Evolutionary conservation across 2,888 invertebrate genomes (phyloP), one percentile per base, ranked within the genome.

Genomic region (Andricus curvator): DNA sequence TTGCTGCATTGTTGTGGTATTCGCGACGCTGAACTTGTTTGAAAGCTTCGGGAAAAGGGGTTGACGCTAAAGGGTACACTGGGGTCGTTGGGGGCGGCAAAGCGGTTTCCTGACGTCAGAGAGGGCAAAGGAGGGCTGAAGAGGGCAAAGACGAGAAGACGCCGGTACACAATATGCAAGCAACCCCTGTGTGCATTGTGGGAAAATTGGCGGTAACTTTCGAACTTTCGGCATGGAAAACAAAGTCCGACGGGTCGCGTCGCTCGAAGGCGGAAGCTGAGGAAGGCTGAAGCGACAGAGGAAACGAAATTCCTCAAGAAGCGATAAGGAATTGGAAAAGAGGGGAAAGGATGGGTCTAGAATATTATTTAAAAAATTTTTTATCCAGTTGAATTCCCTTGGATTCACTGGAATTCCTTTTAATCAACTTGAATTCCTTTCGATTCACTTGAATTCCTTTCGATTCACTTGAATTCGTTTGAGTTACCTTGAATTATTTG

Each of bases 1-100:
- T 90, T 90, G 85, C 87, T 83, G 89, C 90, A 91, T 90, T 90
- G 91, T 90, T 90, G 90, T 88, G 88, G 89, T 85, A 84, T 82
- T 81, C 83, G 80, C 86, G 88, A 88, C 86, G 88, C 86, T 86
- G 85, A 89, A 89, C 89, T 89, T 88, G 88, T 83, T 81, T 80
- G 82, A 83, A 80, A 84, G 84, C 82, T 81, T 74, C 68, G 80
- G 78, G 78, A 80, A 82, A 80, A 82, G 80, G 81, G 80, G 68
- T 62, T 78, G 78, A 78, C 78, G 79, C 74, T 60, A 25, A 56
- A 82, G 56, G 66, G 66, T 67, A 67, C 66, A n/a, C 22, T 67
- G 41, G 37, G 66, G 56, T 56, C 56, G 56, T 33, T 41, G 51
- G 77, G 78, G 65, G 76, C 76, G 77, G 80, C 37, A 77, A 70